These are phyloP conservation scores for Martes martes DNA, from an alignment of 2,113 vertebrate species.

Conservation along the genomic window DNA sequence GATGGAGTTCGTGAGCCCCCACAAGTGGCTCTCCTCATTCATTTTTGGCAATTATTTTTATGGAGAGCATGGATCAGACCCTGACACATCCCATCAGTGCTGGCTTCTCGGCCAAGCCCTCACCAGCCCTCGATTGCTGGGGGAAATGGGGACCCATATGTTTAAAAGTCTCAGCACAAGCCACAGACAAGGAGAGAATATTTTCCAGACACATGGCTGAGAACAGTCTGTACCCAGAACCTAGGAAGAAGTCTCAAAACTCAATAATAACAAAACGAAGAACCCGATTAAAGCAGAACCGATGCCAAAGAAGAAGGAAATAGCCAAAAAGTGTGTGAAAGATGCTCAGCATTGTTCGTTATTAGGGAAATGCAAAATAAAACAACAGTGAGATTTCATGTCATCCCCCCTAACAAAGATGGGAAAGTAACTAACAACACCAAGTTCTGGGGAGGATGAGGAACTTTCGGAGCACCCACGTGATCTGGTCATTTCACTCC, in stretches of 20 bases:
- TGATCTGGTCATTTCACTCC: neutral
- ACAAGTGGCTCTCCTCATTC: neutral
- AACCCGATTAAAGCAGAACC: neutral
- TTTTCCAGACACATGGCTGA: neutral
- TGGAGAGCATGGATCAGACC: neutral
- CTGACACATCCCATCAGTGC: neutral
- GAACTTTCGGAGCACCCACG: rapidly evolving
- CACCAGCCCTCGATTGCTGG: neutral
- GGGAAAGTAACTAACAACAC: rapidly evolving
- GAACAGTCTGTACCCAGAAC: neutral
- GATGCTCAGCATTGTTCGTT: no score
- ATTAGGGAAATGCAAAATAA: neutral
- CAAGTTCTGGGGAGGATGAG: rapidly evolving
- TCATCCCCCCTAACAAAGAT: rapidly evolving
- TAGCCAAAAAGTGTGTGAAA: rapidly evolving
- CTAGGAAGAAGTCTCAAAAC: neutral
- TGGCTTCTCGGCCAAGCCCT: neutral
- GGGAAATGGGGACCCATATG: neutral
- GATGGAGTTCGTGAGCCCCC: neutral
- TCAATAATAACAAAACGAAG: neutral
- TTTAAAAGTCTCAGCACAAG: neutral
- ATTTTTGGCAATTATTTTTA: constrained; percentile 2
- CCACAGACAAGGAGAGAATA: neutral
- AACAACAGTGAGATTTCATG: neutral
- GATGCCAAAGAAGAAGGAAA: neutral